These are phyloP conservation scores for Mechanitis mazaeus DNA, from an alignment of 2,888 invertebrate genomes.

Conservation along the genomic window DNA sequence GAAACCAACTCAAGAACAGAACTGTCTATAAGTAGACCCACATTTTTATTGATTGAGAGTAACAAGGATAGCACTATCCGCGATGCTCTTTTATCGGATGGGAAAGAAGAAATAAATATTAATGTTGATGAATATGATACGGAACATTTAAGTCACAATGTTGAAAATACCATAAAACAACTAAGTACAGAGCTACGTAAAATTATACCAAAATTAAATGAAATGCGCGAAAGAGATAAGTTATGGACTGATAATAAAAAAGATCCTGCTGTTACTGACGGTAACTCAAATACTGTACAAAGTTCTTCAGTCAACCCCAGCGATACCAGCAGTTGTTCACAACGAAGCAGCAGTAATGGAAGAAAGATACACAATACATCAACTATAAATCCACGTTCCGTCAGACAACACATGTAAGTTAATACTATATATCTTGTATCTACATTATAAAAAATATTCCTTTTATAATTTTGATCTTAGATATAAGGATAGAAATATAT, in stretches of 20 bases:
- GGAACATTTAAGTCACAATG: slow-evolving; percentile 59
- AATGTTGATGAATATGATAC: slow-evolving; percentile 58
- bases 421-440: neutral
- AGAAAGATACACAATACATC: slow-evolving; percentile 23
- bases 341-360: slow-evolving; percentile 21
- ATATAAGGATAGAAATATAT: no score
- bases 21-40: slow-evolving; percentile 67
- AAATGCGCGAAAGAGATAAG: slow-evolving; percentile 66
- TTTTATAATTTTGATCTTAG: no score
- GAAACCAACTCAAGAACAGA: slow-evolving; percentile 59
- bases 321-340: slow-evolving; percentile 13
- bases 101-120: slow-evolving; percentile 73
- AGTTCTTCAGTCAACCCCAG: slow-evolving; percentile 29
- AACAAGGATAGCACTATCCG: slow-evolving; percentile 64
- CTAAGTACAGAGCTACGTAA: slow-evolving; percentile 67
- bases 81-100: slow-evolving; percentile 78
- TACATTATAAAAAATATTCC: no score
- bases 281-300: slow-evolving; percentile 58
- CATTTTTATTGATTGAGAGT: slow-evolving; percentile 64
- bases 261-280: slow-evolving; percentile 48
- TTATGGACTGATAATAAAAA: slow-evolving; percentile 54
- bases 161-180: slow-evolving; percentile 69
- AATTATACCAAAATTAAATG: slow-evolving; percentile 70
- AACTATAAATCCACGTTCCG: slow-evolving; percentile 22
- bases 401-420: slow-evolving; percentile 32